Base-by-base conservation (phyloP, 2,797 vertebrate species). In the Echiichthys vipera region DNA sequence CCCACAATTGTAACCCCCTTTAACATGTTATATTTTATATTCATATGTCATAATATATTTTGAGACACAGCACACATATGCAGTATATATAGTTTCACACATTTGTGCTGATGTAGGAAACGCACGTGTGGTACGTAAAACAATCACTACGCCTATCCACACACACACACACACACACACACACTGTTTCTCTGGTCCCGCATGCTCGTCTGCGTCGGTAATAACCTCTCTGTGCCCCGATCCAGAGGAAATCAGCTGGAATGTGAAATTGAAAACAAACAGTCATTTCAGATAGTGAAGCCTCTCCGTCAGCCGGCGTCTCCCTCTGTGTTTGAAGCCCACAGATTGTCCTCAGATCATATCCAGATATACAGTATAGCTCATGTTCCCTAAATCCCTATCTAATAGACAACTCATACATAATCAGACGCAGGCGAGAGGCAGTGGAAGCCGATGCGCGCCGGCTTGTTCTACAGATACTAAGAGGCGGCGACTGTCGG, bases 251-350 rank as follows among this genome's bases (percentile, higher is more conserved):
- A 92, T 89, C 85, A 88, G 81, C 84, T 83, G 79, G 88, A 89
- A 93, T 92, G 92, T 92, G 88, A 93, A 94, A 94, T 94, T 94
- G 92, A 93, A 94, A 94, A 94, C 92, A 94, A 94, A 94, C 91
- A 93, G 82, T 94, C 84, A 92, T 94, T 91, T 93, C 81, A 92
- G 91, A 91, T 91, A 90, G 86, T 42, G 81, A 53, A 65, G 72
- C 73, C 12, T 69, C 75, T 77, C 75, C 43, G 70, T 86, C 82
- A 81, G 78, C 34, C 55, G 15, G 53, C 71, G 61, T 69, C 79
- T 68, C 55, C 66, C 46, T 42, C 78, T 53, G 77, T 74, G 78
- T 83, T 75, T 86, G 77, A 83, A 81, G 80, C 84, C 65, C 51
- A 42, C 80, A 86, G 84, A 85, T 85, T 80, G 74, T 78, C 77